These are phyloP conservation scores for Megastigmus dorsalis DNA, from an alignment of 2,888 invertebrate genomes.

Conservation along the genomic window DNA sequence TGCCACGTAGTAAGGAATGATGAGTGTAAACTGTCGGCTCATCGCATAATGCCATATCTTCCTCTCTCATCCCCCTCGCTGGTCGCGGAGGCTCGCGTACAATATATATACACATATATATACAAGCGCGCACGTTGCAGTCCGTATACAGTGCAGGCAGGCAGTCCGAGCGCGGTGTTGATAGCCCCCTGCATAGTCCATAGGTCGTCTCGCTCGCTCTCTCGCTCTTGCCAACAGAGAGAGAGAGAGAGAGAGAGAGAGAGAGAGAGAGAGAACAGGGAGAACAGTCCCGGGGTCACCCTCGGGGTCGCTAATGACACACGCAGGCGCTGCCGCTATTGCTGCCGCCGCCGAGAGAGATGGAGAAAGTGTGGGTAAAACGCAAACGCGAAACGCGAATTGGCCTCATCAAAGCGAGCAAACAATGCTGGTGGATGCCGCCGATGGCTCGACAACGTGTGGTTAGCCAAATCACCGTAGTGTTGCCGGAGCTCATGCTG, in stretches of 20 bases:
- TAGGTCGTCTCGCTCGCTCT: too few species aligned
- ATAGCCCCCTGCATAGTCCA: too few species aligned
- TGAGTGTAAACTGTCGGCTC: conserved; percentile 16
- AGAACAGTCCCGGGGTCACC: conserved; percentile 64
- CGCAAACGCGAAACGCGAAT: conserved; percentile 72
- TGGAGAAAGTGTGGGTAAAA: conserved; percentile 43
- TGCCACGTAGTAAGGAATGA: conserved; percentile 42
- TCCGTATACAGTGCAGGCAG: neutral
- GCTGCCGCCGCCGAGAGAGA: conserved; percentile 33
- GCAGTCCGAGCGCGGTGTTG: too few species aligned
- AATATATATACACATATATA: too few species aligned
- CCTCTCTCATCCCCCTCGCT: neutral
- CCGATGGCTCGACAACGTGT: conserved; percentile 73
- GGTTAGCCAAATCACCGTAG: conserved; percentile 73
- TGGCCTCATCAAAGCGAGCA: conserved; percentile 74
- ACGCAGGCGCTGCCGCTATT: conserved; percentile 61
- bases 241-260: conserved; percentile 67
- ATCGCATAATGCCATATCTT: conserved; percentile 6
- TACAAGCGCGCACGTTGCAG: too few species aligned
- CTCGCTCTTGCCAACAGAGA: neutral
- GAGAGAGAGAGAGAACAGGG: too few species aligned
- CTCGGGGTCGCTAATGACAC: conserved; percentile 72
- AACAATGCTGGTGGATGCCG: conserved; percentile 71
- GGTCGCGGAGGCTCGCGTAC: neutral
- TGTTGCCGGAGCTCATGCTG: too few species aligned